A percentile compares a stretch with the other conserved stretches of the same genome.
These are phyloP conservation scores for Amphimallon solstitiale DNA, from an alignment of 2,888 invertebrate species.

Conservation along the genomic window DNA sequence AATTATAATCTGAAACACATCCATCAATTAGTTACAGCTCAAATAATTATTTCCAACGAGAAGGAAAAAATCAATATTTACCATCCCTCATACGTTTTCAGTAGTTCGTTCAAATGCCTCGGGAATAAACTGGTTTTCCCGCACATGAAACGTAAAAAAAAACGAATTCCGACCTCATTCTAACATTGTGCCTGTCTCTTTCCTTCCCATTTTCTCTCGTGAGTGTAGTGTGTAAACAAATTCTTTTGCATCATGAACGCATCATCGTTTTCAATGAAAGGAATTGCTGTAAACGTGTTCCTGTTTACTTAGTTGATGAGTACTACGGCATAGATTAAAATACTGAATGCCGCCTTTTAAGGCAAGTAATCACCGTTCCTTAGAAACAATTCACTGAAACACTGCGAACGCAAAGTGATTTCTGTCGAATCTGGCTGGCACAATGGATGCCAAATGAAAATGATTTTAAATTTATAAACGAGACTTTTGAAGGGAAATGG, in stretches of 20 bases:
- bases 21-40: constrained; percentile 48
- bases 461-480: constrained; percentile 30
- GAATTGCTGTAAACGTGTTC: constrained; percentile 47
- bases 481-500: constrained; percentile 5
- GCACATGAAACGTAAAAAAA: constrained; percentile 17
- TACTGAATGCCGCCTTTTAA: constrained; percentile 48
- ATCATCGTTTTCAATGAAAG: constrained; percentile 42
- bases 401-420: constrained; percentile 11
- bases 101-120: constrained; percentile 4
- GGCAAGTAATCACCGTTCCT: constrained; percentile 43
- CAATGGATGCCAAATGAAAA: constrained; percentile 9
- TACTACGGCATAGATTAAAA: constrained; percentile 49
- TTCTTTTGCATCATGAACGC: constrained; percentile 27
- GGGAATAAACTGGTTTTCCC: constrained; percentile 4
- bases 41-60: constrained; percentile 45
- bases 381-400: constrained; percentile 33
- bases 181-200: neutral
- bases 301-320: constrained; percentile 53
- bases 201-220: neutral
- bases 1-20: constrained; percentile 30
- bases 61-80: constrained; percentile 26
- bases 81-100: constrained; percentile 7
- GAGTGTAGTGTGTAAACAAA: constrained; percentile 13
- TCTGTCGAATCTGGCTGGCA: neutral
- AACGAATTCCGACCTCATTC: constrained; percentile 11